A percentile compares a stretch with the other conserved stretches of the same genome.
phyloP scores from a whole-genome alignment of 1,140 invertebrate species.

The Metaphire vulgaris region DNA sequence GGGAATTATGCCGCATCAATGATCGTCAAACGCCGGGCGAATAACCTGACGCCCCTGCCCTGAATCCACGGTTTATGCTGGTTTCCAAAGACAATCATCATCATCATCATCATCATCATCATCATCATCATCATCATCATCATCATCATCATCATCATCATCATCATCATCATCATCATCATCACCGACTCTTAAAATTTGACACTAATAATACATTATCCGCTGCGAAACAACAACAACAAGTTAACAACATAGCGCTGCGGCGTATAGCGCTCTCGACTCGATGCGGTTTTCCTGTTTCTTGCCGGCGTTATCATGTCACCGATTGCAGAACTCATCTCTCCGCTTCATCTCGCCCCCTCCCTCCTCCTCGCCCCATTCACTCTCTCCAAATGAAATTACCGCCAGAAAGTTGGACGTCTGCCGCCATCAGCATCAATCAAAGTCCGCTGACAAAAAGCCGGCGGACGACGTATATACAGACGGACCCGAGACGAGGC shows the following conservation, averaged over 20 bases:
- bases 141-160: background rate
- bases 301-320: background rate
- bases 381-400: background rate
- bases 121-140: background rate
- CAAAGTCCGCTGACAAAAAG: background rate
- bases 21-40: background rate
- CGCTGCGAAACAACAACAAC: background rate
- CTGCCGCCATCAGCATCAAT: background rate
- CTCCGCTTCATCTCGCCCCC: no score
- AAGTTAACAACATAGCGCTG: no score
- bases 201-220: background rate
- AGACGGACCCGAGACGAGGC: no score
- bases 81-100: background rate
- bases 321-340: no score
- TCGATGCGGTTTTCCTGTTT: background rate
- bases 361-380: background rate
- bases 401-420: background rate
- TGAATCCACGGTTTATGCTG: background rate
- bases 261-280: background rate
- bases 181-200: background rate
- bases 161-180: background rate
- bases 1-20: background rate
- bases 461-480: background rate
- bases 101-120: background rate
- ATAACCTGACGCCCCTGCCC: background rate